A percentile compares a stretch with the other conserved stretches of the same genome.
Conservation (phyloP, 2,113 vertebrate species). For the Cynoglossus semilaevis region DNA sequence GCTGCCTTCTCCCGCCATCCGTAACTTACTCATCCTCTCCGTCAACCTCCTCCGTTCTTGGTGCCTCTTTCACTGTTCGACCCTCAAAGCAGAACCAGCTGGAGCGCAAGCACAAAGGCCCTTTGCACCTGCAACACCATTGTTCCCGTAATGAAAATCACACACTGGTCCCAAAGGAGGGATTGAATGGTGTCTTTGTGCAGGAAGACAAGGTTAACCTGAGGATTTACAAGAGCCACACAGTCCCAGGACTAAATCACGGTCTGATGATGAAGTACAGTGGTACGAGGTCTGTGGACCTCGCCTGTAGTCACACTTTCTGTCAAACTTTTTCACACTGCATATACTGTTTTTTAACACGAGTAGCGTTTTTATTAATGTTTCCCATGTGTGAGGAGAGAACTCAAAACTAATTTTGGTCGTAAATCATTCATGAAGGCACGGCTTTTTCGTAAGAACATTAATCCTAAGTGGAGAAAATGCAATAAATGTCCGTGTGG, state of each 20-base stretch:
- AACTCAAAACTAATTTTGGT: slow-evolving; percentile 32
- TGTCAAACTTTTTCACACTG: slow-evolving; percentile 16
- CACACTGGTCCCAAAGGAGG: slow-evolving; percentile 38
- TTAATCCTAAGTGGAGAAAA: not conserved
- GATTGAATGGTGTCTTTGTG: slow-evolving; percentile 19
- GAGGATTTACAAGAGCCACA: slow-evolving; percentile 45
- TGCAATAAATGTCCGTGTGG: slow-evolving; percentile 19
- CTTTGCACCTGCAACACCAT: slow-evolving; percentile 64
- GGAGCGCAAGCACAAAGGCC: slow-evolving; percentile 24
- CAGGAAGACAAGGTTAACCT: slow-evolving; percentile 28
- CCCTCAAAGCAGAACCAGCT: slow-evolving; percentile 54
- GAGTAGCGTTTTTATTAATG: slow-evolving; percentile 19
- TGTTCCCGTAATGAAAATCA: slow-evolving; percentile 64
- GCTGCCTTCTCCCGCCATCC: slow-evolving; percentile 6
- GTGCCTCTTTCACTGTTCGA: slow-evolving; percentile 29
- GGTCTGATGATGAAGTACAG: slow-evolving; percentile 36
- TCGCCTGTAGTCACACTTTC: slow-evolving; percentile 9
- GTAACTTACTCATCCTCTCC: not conserved
- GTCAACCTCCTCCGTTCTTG: slow-evolving; percentile 7
- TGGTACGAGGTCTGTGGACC: slow-evolving; percentile 21
- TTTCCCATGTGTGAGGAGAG: slow-evolving; percentile 26
- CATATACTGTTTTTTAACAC: slow-evolving; percentile 4
- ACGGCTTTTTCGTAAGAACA: not conserved
- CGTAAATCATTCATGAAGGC: slow-evolving; percentile 33
- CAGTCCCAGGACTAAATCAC: slow-evolving; percentile 37